A percentile compares a stretch with the other conserved stretches of the same genome.
These are phyloP conservation scores for Nomada ferruginata DNA, from an alignment of 2,888 invertebrate genomes.

Conservation along the genomic window DNA sequence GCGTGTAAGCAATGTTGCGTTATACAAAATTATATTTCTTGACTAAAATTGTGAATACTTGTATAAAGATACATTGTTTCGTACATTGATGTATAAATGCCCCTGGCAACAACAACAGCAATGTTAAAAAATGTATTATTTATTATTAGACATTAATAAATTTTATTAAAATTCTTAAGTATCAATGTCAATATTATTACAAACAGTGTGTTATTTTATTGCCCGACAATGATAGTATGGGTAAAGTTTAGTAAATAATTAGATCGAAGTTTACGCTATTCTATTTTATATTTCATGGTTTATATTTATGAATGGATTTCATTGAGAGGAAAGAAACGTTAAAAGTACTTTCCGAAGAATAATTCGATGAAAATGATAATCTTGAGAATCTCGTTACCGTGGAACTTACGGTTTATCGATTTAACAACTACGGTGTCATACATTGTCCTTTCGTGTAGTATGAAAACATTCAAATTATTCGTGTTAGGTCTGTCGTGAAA, in stretches of 20 bases:
- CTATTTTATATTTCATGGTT: too few species aligned
- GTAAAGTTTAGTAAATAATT: neutral
- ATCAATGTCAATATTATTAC: neutral
- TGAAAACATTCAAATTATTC: slow-evolving; percentile 20
- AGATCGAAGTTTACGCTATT: too few species aligned
- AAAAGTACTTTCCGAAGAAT: neutral
- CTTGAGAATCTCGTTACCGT: slow-evolving; percentile 23
- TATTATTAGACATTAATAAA: slow-evolving; percentile 23
- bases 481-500: neutral
- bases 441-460: neutral
- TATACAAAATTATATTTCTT: neutral
- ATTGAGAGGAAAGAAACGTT: too few species aligned
- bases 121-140: slow-evolving; percentile 32
- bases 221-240: too few species aligned
- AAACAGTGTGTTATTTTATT: too few species aligned
- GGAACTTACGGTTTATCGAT: slow-evolving; percentile 37
- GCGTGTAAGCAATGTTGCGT: neutral
- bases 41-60: slow-evolving; percentile 23
- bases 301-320: too few species aligned
- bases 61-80: slow-evolving; percentile 28
- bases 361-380: neutral
- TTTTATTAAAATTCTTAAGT: slow-evolving; percentile 31
- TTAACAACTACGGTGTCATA: slow-evolving; percentile 19
- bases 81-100: slow-evolving; percentile 17
- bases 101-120: neutral